Conservation (phyloP, 2,888 invertebrate species). For the Coelogynopora nodosa region DNA sequence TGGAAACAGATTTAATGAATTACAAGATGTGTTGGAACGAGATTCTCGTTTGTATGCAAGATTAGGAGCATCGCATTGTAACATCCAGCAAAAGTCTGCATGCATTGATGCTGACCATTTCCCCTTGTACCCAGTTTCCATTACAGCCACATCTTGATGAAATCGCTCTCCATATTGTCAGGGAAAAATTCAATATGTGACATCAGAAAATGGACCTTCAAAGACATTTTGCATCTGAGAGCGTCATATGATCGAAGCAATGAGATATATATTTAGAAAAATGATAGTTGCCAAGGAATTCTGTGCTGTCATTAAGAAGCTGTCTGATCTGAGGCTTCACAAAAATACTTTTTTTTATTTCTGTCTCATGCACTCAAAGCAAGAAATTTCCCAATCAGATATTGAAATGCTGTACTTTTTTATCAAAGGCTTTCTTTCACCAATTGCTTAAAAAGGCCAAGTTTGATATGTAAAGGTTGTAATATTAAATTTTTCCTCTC, state of each 20-base stretch:
- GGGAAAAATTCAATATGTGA: conserved; percentile 36
- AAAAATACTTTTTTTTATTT: conserved; percentile 19
- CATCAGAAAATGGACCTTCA: conserved; percentile 11
- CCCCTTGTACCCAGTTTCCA: conserved; percentile 17
- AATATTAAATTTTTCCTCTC: not conserved
- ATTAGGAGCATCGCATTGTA: conserved; percentile 31
- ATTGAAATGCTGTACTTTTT: not conserved
- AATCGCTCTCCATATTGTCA: conserved; percentile 26
- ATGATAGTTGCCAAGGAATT: conserved; percentile 11
- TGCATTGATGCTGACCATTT: conserved; percentile 23
- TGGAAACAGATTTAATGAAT: not conserved
- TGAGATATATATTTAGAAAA: not conserved
- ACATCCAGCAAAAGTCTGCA: not conserved
- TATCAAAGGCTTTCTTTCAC: not conserved
- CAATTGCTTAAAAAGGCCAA: no score
- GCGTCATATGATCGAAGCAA: no score
- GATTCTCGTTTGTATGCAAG: not conserved
- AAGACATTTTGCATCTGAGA: conserved; percentile 24
- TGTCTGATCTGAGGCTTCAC: conserved; percentile 18
- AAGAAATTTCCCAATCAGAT: conserved; percentile 5
- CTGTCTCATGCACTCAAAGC: conserved; percentile 1
- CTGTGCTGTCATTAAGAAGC: not conserved
- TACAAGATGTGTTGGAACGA: not conserved
- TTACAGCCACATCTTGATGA: conserved; percentile 29
- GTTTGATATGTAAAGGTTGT: conserved; percentile 4